phyloP scores from a whole-genome alignment of 2,888 invertebrate species.

The Branchipolynoe longqiensis region DNA sequence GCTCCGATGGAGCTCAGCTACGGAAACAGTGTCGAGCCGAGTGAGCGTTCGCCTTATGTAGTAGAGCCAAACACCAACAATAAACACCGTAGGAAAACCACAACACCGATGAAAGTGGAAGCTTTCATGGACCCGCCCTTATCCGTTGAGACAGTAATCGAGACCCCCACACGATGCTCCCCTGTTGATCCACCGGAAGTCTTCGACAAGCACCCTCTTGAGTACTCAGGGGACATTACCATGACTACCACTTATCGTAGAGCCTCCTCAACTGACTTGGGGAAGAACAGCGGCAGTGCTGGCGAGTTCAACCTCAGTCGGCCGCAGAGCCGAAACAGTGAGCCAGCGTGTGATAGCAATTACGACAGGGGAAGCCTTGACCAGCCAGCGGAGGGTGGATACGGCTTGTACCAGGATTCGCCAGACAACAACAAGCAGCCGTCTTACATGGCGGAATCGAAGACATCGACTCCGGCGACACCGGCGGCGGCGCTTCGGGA shows the following conservation, averaged over 20 bases:
- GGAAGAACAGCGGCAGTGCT: slow-evolving; percentile 20
- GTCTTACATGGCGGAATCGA: not conserved
- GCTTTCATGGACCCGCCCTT: slow-evolving; percentile 32
- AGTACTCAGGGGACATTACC: not conserved
- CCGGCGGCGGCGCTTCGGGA: not conserved
- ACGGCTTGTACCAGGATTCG: not conserved
- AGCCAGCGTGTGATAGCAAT: not conserved
- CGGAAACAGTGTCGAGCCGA: not conserved
- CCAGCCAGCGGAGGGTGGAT: not conserved
- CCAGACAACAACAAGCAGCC: not conserved
- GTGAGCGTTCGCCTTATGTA: not conserved
- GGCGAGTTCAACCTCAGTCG: slow-evolving; percentile 46
- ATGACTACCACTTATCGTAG: not conserved
- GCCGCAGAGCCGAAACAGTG: slow-evolving; percentile 39
- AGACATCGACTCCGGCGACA: not conserved
- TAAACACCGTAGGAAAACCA: slow-evolving; percentile 54
- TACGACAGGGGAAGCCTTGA: not conserved
- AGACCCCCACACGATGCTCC: slow-evolving; percentile 5
- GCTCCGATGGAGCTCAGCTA: slow-evolving; percentile 23
- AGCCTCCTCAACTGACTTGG: slow-evolving; percentile 24
- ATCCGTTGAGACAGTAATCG: slow-evolving; percentile 2
- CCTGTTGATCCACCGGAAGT: slow-evolving; percentile 4
- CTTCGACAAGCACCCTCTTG: slow-evolving; percentile 2
- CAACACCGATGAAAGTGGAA: slow-evolving; percentile 55
- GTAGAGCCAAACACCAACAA: slow-evolving; percentile 20